Percentiles rank a stretch among this genome's conserved stretches.
Conservation (phyloP, 2,113 vertebrate genomes). For the Corvus hawaiiensis region DNA sequence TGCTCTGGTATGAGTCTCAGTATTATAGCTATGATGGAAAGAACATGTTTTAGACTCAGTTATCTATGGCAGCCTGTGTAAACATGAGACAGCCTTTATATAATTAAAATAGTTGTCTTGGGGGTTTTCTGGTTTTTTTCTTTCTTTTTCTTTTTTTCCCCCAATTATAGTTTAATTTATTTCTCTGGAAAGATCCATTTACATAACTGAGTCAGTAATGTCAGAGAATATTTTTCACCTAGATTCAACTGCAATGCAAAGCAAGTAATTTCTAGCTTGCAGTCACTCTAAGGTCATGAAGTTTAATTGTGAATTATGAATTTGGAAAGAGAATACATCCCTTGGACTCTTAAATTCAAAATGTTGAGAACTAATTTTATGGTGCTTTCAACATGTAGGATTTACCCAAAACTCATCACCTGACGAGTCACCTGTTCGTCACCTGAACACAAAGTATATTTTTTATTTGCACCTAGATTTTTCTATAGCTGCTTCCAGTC, state of each 20-base stretch:
- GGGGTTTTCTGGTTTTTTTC: neutral
- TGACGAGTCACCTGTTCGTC: neutral
- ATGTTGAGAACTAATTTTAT: neutral
- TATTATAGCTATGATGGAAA: neutral
- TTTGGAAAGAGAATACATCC: slow-evolving; percentile 19
- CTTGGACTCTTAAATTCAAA: neutral
- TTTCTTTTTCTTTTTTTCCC: no score
- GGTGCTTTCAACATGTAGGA: neutral
- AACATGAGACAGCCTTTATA: neutral
- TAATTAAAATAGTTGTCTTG: neutral
- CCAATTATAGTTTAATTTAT: neutral
- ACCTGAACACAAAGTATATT: neutral
- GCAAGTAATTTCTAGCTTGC: slow-evolving; percentile 19
- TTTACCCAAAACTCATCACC: neutral
- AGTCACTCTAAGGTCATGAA: slow-evolving; percentile 24
- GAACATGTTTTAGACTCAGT: neutral
- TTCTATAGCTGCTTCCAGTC: neutral
- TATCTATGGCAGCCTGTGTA: neutral
- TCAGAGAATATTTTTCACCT: neutral
- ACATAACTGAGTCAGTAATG: neutral
- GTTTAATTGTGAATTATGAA: slow-evolving; percentile 27
- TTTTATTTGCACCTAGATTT: neutral
- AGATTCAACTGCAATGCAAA: neutral
- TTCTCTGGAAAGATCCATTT: neutral
- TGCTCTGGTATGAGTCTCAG: neutral